Percentiles rank a stretch among this genome's conserved stretches.
These are phyloP conservation scores for Hemiprocne comata DNA, from an alignment of 2,113 vertebrate genomes.

Conservation along the genomic window DNA sequence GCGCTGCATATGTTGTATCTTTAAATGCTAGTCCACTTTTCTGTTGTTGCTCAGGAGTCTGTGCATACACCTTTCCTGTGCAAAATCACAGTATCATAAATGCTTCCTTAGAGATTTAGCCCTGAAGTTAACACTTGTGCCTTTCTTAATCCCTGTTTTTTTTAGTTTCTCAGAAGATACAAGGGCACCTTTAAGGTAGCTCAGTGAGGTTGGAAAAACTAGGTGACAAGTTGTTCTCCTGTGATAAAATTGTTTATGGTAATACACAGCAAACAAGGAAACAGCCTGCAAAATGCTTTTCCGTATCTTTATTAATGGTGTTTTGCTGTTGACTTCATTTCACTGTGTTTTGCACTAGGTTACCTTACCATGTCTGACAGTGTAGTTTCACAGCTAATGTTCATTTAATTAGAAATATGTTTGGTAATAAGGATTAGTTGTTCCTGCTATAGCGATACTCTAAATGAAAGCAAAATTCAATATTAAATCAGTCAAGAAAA, in stretches of 20 bases:
- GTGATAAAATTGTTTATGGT: neutral
- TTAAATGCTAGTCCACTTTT: neutral
- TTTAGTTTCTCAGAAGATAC: neutral
- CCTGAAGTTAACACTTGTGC: neutral
- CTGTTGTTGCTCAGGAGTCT: neutral
- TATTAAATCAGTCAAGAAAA: neutral
- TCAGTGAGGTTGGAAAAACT: neutral
- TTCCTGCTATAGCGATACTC: neutral
- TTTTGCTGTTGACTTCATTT: neutral
- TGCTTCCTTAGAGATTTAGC: neutral
- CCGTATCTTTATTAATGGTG: neutral
- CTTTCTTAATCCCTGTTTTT: neutral
- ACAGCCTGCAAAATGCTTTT: neutral
- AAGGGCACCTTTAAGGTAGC: neutral
- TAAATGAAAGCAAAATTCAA: neutral
- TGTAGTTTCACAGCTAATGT: neutral
- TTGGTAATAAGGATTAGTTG: neutral
- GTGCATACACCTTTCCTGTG: neutral
- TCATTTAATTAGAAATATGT: neutral
- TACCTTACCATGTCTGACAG: neutral
- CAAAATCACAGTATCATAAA: neutral
- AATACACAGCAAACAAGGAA: neutral
- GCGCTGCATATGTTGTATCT: neutral
- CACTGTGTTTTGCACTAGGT: neutral
- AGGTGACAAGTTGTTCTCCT: neutral